A percentile compares a stretch with the other conserved stretches of the same genome.
Evolutionary conservation across 2,797 vertebrate genomes (phyloP).

Genomic region (Melanotaenia pygmaea): DNA sequence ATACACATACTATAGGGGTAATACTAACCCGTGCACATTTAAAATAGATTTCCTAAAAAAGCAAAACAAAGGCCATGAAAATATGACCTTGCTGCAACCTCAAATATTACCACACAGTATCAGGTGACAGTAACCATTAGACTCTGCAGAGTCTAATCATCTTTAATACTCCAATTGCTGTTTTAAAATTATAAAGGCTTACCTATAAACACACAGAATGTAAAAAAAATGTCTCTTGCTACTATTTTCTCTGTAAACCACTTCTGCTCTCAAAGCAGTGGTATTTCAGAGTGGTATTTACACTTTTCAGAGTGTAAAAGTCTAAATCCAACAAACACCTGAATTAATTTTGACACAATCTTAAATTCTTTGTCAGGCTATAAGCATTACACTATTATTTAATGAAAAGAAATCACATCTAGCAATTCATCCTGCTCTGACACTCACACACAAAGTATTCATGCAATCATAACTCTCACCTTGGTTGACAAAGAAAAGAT

Average conservation of each 20-base stretch:
- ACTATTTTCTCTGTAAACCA: slow-evolving; percentile 38
- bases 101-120: slow-evolving; percentile 52
- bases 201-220: slow-evolving; percentile 26
- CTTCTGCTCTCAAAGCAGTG: slow-evolving; percentile 17
- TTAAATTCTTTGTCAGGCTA: too few species aligned
- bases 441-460: not conserved
- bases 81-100: slow-evolving; percentile 48
- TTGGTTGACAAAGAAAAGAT: slow-evolving; percentile 96
- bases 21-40: slow-evolving; percentile 15
- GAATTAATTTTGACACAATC: not conserved
- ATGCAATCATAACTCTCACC: slow-evolving; percentile 75
- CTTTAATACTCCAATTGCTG: slow-evolving; percentile 19
- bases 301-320: too few species aligned
- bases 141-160: slow-evolving; percentile 37
- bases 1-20: slow-evolving; percentile 12
- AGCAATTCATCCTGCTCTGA: not conserved
- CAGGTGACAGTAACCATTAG: slow-evolving; percentile 47
- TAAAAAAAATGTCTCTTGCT: slow-evolving; percentile 23
- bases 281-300: not conserved
- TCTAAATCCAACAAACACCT: too few species aligned
- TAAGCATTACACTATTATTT: not conserved
- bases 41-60: slow-evolving; percentile 26
- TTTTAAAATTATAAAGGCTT: slow-evolving; percentile 18
- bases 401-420: not conserved
- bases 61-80: slow-evolving; percentile 29